phyloP scores from a whole-genome alignment of 2,888 invertebrate species.

The Adineta ricciae region DNA sequence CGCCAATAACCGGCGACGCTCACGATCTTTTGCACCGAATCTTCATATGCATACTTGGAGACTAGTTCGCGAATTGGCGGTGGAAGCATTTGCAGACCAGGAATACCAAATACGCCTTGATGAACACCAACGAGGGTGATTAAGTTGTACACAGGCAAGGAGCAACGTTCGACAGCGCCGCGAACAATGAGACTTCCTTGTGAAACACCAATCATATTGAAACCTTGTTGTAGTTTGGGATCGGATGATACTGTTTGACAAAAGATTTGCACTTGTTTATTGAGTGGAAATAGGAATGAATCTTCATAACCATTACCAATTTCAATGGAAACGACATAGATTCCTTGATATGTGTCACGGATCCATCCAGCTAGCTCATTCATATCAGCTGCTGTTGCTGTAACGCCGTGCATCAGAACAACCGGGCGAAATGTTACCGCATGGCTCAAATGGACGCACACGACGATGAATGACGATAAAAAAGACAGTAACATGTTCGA shows the following conservation, averaged over 20 bases:
- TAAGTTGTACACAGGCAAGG: not conserved
- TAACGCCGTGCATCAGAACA: not conserved
- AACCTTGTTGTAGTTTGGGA: not conserved
- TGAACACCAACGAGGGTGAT: not conserved
- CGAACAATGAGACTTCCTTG: not conserved
- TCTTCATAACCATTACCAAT: not conserved
- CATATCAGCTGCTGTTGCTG: not conserved
- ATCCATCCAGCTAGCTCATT: not conserved
- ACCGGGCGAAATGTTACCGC: not conserved
- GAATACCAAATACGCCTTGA: not conserved
- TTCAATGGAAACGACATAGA: not conserved
- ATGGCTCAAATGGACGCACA: not conserved
- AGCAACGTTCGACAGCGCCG: not conserved
- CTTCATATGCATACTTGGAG: not conserved
- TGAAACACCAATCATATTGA: not conserved
- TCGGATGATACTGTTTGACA: not conserved
- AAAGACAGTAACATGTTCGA: not conserved
- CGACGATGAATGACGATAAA: not conserved
- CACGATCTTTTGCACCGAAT: not conserved
- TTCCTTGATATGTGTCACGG: not conserved
- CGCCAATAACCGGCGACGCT: not conserved
- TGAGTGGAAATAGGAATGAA: not conserved
- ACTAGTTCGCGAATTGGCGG: not conserved
- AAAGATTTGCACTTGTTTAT: not conserved
- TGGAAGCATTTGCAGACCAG: not conserved